A percentile compares a stretch with the other conserved stretches of the same genome.
Evolutionary conservation across 2,888 invertebrate genomes (phyloP).

Genomic region (Listrodromus nycthemerus): DNA sequence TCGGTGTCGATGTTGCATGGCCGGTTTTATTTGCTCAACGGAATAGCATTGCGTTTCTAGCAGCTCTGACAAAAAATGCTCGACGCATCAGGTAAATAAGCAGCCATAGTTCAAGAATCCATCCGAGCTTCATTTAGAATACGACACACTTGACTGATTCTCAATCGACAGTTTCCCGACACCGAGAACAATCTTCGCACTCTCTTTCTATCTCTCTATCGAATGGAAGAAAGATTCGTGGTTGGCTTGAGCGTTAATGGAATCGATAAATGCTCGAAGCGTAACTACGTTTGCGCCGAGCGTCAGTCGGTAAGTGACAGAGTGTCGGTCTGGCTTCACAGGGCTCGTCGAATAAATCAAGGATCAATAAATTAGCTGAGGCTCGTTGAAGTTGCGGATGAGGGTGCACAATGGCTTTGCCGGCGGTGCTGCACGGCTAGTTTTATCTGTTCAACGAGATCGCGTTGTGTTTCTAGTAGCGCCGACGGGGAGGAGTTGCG

Average conservation of each 20-base stretch:
- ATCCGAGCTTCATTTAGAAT: too few species aligned
- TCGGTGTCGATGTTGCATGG: slow-evolving; percentile 56
- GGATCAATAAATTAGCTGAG: slow-evolving; percentile 79
- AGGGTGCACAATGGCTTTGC: slow-evolving; percentile 69
- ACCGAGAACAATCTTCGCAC: too few species aligned
- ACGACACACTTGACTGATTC: too few species aligned
- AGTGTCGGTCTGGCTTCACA: slow-evolving; percentile 37
- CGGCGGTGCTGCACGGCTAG: slow-evolving; percentile 65
- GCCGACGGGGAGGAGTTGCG: slow-evolving; percentile 22
- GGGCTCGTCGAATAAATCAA: slow-evolving; percentile 77
- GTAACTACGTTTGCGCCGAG: too few species aligned
- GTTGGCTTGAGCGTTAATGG: too few species aligned
- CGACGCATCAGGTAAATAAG: neutral
- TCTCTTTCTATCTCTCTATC: too few species aligned
- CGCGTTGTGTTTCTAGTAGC: slow-evolving; percentile 61
- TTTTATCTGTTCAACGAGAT: slow-evolving; percentile 76
- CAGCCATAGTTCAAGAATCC: too few species aligned
- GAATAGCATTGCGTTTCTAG: slow-evolving; percentile 68
- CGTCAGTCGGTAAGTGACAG: neutral
- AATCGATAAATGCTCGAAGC: too few species aligned
- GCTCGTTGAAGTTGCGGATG: slow-evolving; percentile 71
- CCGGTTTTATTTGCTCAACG: slow-evolving; percentile 75
- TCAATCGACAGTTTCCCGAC: too few species aligned
- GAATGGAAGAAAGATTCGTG: too few species aligned
- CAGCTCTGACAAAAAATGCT: slow-evolving; percentile 26